These are phyloP conservation scores for Sinotaia quadrata DNA, from an alignment of 2,888 invertebrate species.

Conservation along the genomic window DNA sequence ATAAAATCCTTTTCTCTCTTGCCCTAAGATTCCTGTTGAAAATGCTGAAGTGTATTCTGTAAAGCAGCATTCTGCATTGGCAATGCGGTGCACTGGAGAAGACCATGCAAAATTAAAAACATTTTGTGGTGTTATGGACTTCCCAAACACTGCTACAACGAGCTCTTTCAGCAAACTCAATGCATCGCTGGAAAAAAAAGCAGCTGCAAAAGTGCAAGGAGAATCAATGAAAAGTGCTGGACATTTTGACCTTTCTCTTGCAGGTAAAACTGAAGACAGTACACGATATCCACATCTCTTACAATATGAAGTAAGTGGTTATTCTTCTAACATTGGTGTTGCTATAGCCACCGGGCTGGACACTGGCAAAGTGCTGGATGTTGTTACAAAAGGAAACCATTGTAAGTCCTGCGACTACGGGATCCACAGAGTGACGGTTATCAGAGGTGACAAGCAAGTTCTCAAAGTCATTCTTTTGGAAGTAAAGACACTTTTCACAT, in stretches of 20 bases:
- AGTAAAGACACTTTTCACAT: too few relatives aligned
- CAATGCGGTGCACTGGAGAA: background rate
- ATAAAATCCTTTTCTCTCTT: too few relatives aligned
- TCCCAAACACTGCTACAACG: background rate
- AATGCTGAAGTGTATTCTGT: too few relatives aligned
- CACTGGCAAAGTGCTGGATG: too few relatives aligned
- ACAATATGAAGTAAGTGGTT: background rate
- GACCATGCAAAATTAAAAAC: background rate
- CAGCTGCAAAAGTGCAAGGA: background rate
- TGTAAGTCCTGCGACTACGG: background rate
- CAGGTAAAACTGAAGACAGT: background rate
- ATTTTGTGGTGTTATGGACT: background rate
- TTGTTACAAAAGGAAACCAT: background rate
- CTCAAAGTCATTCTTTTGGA: too few relatives aligned
- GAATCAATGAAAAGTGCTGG: background rate
- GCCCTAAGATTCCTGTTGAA: too few relatives aligned
- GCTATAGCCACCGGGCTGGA: too few relatives aligned
- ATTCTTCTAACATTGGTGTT: background rate
- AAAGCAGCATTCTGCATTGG: background rate
- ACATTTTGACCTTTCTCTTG: background rate
- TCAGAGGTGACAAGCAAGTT: too few relatives aligned
- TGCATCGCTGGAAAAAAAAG: background rate
- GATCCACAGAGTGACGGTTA: background rate
- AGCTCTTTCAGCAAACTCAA: conserved; percentile 1
- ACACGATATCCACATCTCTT: background rate